Base-by-base conservation (phyloP, 2,113 vertebrate genomes). In the Pithys albifrons region DNA sequence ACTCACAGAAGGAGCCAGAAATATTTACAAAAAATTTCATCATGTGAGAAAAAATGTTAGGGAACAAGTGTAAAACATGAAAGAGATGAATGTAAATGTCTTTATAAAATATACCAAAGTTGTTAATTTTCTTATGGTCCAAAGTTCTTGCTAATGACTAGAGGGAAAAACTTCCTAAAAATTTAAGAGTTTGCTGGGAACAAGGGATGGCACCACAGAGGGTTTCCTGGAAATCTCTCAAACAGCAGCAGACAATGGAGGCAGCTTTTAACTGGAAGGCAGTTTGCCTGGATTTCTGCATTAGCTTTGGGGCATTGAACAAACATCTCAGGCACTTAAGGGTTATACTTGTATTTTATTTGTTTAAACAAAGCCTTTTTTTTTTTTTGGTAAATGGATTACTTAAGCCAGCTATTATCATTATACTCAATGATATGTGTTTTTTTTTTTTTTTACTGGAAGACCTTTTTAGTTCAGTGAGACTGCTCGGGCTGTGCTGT, bases 211-310 rank as follows among this genome's bases (percentile, higher is more conserved):
- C 11, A 92, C 71, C 88, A 23, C 41, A 69, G 83, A 85, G 85
- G 58, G 57, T 95, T 90, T 80, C 72, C 75, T 95, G 82, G 58
- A 83, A 82, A 77, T 59, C 54, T 83, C 92, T 89, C 88, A 52
- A 24, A 37, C 41, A 67, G 90, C 48, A 48, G 58, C 57, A 72
- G 65, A 29, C 55, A 67, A 28, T 10, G 81, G 93, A 85, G 41
- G 82, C 25, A 57, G 49, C n/a, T 65, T 33, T 59, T 75, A 57
- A 59, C 35, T 35, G n/a, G 55, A 67, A 82, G 90, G 43, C 19
- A 64, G 66, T 64, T 65, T 73, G 48, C 28, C 39, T 41, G 41
- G 51, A 67, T 76, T 13, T 39, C 52, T 46, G 51, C 37, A 10
- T 51, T 43, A 66, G 51, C 61, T 61, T 39, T 77, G 58, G 75